Percentiles rank a stretch among this genome's conserved stretches.
phyloP scores from a whole-genome alignment of 2,113 vertebrate genomes.

The Diglossa brunneiventris region DNA sequence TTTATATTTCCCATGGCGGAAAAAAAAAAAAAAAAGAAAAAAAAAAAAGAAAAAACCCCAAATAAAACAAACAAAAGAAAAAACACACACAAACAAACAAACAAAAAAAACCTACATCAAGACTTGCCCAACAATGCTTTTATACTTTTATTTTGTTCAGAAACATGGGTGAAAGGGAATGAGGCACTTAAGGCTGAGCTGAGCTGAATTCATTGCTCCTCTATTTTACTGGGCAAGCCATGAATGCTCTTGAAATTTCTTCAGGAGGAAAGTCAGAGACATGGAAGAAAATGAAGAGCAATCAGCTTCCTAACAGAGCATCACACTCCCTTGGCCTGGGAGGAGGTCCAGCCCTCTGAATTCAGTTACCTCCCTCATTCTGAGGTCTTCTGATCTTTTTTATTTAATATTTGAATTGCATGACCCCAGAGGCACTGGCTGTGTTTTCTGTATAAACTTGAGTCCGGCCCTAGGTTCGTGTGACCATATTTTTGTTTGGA shows the following conservation, averaged over 20 bases:
- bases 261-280: neutral
- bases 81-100: neutral
- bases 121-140: neutral
- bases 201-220: neutral
- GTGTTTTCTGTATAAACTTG: neutral
- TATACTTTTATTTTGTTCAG: neutral
- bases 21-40: neutral
- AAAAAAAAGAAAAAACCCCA: neutral
- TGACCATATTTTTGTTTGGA: neutral
- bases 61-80: neutral
- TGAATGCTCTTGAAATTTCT: neutral
- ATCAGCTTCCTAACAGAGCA: neutral
- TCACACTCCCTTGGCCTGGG: neutral
- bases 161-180: neutral
- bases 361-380: neutral
- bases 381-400: neutral
- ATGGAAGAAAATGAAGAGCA: neutral
- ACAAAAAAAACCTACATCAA: neutral
- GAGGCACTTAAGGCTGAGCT: neutral
- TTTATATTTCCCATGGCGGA: slow-evolving; percentile 32
- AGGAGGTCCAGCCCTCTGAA: neutral
- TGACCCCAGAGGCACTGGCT: neutral
- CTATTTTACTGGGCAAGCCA: neutral
- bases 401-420: neutral
- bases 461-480: fast-evolving